Evolutionary conservation across 2,888 invertebrate species (phyloP).

Genomic region (Norana najaformis): DNA sequence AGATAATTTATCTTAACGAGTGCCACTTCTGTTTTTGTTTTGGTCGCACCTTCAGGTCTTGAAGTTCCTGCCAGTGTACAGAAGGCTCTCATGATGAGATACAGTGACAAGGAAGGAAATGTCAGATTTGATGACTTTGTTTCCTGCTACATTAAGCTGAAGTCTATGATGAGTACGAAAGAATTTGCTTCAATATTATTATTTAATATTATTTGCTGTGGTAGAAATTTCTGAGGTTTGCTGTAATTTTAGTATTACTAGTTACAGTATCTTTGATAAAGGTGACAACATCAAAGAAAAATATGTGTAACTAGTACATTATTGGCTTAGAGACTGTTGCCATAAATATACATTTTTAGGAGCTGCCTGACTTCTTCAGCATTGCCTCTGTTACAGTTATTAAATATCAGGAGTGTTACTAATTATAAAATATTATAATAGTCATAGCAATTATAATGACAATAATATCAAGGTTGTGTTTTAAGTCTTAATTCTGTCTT

Average conservation of each 20-base stretch:
- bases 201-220: not conserved
- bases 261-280: not conserved
- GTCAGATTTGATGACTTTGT: slow-evolving; percentile 92
- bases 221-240: not conserved
- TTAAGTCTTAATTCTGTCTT: no score
- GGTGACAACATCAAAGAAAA: not conserved
- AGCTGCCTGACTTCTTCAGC: not conserved
- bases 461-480: no score
- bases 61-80: not conserved
- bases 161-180: slow-evolving; percentile 86
- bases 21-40: not conserved
- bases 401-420: no score
- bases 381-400: no score
- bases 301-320: not conserved
- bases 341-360: not conserved
- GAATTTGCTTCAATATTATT: not conserved
- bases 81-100: slow-evolving; percentile 86
- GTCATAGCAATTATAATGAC: no score
- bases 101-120: slow-evolving; percentile 78
- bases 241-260: not conserved
- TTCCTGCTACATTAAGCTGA: slow-evolving; percentile 88
- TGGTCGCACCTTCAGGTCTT: not conserved
- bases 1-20: not conserved
- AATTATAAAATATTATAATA: no score
- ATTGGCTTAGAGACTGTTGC: not conserved